Evolutionary conservation across 2,888 invertebrate species (phyloP).

Genomic region (Cetonia aurata): DNA sequence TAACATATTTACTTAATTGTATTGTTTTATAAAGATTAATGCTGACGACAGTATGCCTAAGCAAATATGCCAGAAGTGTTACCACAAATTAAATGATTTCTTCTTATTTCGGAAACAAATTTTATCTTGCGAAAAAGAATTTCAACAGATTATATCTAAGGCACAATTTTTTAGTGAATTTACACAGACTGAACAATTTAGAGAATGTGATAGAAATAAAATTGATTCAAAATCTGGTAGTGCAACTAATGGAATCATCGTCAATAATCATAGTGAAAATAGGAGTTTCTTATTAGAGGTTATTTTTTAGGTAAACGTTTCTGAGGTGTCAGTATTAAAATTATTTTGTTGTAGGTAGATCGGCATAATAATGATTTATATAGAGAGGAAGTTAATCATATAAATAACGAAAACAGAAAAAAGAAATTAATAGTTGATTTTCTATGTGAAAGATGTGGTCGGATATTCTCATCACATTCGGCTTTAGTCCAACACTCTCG

Average conservation of each 20-base stretch:
- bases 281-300: neutral
- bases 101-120: conserved; percentile 14
- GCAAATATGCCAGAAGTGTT: conserved; percentile 25
- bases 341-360: conserved; percentile 2
- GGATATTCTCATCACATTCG: conserved; percentile 54
- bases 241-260: no score
- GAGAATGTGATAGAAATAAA: neutral
- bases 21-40: conserved; percentile 1
- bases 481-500: conserved; percentile 55
- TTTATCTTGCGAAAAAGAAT: conserved; percentile 10
- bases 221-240: no score
- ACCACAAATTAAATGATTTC: conserved; percentile 1
- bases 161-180: neutral
- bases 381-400: neutral
- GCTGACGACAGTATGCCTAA: conserved; percentile 12
- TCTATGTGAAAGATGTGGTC: conserved; percentile 56
- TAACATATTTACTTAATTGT: neutral
- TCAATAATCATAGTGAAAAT: no score
- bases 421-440: conserved; percentile 47
- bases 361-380: neutral
- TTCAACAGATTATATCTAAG: conserved; percentile 3
- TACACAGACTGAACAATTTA: neutral
- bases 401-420: neutral
- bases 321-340: neutral
- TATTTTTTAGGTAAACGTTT: neutral